Evolutionary conservation across 2,888 invertebrate genomes (phyloP).

Genomic region (Keiferia lycopersicella): DNA sequence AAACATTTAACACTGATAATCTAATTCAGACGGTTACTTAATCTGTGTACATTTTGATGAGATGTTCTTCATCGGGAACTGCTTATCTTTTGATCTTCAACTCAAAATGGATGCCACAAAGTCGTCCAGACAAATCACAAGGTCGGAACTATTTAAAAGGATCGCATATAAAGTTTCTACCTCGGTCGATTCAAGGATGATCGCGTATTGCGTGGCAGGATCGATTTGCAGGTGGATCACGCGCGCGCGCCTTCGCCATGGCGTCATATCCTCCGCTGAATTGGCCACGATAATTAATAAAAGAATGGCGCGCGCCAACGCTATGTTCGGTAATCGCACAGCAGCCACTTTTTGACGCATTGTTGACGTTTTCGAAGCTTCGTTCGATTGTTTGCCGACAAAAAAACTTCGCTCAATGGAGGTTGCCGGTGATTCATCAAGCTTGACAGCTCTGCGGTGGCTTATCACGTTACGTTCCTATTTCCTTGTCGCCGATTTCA

Average conservation of each 20-base stretch:
- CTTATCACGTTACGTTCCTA: conserved; percentile 14
- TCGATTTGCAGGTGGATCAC: conserved; percentile 74
- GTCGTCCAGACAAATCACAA: background rate
- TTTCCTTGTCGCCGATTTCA: conserved; percentile 18
- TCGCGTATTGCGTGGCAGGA: conserved; percentile 63
- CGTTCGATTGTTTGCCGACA: conserved; percentile 36
- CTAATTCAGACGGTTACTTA: conserved; percentile 11
- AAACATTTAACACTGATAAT: conserved; percentile 11
- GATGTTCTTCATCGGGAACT: background rate
- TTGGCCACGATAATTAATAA: conserved; percentile 78
- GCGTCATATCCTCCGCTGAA: conserved; percentile 78
- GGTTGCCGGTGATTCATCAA: conserved; percentile 27
- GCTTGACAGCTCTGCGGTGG: conserved; percentile 30
- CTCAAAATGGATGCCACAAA: background rate
- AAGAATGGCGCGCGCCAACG: conserved; percentile 68
- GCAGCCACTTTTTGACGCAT: conserved; percentile 57
- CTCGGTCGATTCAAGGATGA: conserved; percentile 69
- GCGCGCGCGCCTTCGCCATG: conserved; percentile 65
- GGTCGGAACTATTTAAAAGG: conserved; percentile 4
- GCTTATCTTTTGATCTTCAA: background rate
- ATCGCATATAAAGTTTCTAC: conserved; percentile 52
- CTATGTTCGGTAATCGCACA: conserved; percentile 68
- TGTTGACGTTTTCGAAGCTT: conserved; percentile 53
- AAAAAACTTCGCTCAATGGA: conserved; percentile 37
- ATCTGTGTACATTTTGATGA: conserved; percentile 5